Percentiles rank a stretch among this genome's conserved stretches.
Conservation (phyloP, 2,888 invertebrate genomes). For the Macrophya annulata region DNA sequence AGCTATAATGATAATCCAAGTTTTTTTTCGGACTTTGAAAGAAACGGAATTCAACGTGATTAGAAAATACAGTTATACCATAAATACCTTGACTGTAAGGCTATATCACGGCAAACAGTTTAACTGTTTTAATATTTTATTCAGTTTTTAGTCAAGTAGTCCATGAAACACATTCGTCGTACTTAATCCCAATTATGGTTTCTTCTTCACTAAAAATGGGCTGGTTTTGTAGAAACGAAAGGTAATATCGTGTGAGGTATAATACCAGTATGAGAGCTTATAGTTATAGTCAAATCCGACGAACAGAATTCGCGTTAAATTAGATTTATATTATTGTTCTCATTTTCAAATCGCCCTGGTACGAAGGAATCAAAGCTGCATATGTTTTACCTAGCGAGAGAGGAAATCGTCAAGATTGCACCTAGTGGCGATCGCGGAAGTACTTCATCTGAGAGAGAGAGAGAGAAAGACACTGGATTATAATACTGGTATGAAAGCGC, state of each 20-base stretch:
- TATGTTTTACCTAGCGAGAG: background rate
- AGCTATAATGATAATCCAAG: background rate
- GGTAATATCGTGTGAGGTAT: background rate
- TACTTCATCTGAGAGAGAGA: background rate
- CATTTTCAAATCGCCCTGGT: background rate
- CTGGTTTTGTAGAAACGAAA: background rate
- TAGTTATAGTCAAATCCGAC: background rate
- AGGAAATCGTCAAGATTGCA: background rate
- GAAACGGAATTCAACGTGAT: background rate
- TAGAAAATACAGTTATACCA: conserved; percentile 22
- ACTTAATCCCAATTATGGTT: background rate
- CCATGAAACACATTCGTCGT: too few species aligned
- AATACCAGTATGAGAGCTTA: background rate
- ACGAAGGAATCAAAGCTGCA: background rate
- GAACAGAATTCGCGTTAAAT: too few species aligned
- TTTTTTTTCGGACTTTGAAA: background rate
- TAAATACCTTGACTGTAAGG: background rate
- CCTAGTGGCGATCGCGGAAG: background rate
- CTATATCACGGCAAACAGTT: background rate
- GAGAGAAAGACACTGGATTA: conserved; percentile 10
- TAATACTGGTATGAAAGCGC: background rate
- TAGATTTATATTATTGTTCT: too few species aligned
- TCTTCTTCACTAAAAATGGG: background rate
- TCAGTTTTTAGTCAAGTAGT: background rate
- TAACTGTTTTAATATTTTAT: background rate